Percentiles rank a stretch among this genome's conserved stretches.
Conservation (phyloP, 1,140 invertebrate genomes). For the Cotesia vestalis region DNA sequence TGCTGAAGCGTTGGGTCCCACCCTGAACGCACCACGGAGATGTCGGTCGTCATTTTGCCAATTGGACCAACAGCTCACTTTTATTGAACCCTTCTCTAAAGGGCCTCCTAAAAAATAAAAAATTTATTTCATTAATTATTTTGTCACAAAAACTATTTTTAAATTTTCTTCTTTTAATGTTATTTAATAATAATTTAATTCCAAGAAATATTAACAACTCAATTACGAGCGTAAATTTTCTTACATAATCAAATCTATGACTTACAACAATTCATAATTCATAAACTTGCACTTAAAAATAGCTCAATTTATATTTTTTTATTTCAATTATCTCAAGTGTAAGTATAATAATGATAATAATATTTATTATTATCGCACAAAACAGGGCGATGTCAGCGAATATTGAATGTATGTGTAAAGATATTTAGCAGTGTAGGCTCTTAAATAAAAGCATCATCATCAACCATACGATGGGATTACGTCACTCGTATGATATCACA, state of each 20-base stretch:
- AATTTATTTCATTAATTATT: conserved; percentile 2
- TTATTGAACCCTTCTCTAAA: conserved; percentile 50
- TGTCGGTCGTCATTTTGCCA: conserved; percentile 94
- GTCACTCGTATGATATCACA: conserved; percentile 53
- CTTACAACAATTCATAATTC: background rate
- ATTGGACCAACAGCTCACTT: conserved; percentile 59
- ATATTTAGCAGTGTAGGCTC: conserved; percentile 27
- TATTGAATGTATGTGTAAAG: conserved; percentile 26
- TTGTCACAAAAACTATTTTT: no score
- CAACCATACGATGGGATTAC: conserved; percentile 43
- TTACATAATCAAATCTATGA: background rate
- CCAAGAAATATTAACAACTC: background rate
- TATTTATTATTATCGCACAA: background rate
- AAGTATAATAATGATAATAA: background rate
- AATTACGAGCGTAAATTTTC: background rate
- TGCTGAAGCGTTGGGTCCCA: conserved; percentile 91
- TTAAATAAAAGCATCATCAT: conserved; percentile 30
- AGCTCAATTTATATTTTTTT: background rate
- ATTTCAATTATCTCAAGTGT: no score
- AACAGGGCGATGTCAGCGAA: conserved; percentile 25
- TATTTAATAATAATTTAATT: no score
- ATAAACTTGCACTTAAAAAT: conserved; percentile 1
- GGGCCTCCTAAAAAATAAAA: conserved; percentile 54
- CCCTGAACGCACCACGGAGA: conserved; percentile 84
- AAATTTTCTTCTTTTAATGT: no score